Evolutionary conservation across 2,888 invertebrate genomes (phyloP).

Genomic region (Ichneumon xanthorius): DNA sequence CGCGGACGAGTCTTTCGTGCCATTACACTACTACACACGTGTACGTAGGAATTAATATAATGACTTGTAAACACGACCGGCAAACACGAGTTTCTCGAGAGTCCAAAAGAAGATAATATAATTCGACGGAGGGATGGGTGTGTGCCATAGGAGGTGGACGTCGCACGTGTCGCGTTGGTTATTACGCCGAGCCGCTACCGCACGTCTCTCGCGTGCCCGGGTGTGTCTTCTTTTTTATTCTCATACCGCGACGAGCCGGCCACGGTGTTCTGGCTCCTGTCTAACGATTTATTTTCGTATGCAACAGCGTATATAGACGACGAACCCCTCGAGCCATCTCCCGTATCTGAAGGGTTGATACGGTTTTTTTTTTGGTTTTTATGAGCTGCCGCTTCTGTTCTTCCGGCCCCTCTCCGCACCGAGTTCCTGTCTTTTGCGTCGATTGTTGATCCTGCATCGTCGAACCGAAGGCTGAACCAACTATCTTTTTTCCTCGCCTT

Average conservation of each 20-base stretch:
- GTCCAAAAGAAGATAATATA: conserved; percentile 34
- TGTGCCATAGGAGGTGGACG: background rate
- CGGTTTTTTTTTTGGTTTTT: conserved; percentile 66
- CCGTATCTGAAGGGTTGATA: conserved; percentile 79
- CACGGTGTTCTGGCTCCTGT: conserved; percentile 76
- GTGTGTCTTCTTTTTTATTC: conserved; percentile 36
- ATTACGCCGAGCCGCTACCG: conserved; percentile 31
- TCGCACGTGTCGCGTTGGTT: conserved; percentile 47
- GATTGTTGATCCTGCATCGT: conserved; percentile 40
- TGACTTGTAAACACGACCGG: conserved; percentile 72
- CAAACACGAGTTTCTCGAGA: conserved; percentile 51
- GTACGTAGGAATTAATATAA: conserved; percentile 48
- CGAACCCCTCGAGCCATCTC: conserved; percentile 62
- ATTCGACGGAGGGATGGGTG: conserved; percentile 31
- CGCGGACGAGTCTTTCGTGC: background rate
- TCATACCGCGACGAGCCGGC: conserved; percentile 18
- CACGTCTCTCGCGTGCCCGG: conserved; percentile 39
- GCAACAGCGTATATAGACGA: conserved; percentile 25
- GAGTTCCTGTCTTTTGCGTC: conserved; percentile 10
- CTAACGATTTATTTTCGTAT: conserved; percentile 78
- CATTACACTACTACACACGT: background rate
- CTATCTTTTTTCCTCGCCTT: conserved; percentile 5
- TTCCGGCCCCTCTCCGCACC: background rate
- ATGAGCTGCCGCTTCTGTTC: conserved; percentile 62
- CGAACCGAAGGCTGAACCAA: conserved; percentile 6